A percentile compares a stretch with the other conserved stretches of the same genome.
Conservation (phyloP, 2,113 vertebrate genomes). For the Passer montanus region DNA sequence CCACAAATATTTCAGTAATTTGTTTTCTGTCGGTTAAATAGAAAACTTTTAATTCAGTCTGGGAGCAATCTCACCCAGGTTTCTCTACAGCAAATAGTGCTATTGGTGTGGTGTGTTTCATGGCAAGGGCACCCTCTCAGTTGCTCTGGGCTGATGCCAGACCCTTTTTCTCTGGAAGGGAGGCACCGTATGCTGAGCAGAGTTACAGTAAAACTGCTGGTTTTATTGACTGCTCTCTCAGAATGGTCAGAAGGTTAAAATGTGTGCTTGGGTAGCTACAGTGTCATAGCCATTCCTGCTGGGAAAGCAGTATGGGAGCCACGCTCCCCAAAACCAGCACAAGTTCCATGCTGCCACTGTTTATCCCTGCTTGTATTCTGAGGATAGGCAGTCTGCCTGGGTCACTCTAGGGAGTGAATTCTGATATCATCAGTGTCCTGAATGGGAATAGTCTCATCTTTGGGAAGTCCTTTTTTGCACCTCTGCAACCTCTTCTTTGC, state of each 20-base stretch:
- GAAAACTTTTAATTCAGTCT: background rate
- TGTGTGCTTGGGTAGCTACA: background rate
- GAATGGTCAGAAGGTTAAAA: background rate
- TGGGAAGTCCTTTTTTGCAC: background rate
- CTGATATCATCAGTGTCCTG: background rate
- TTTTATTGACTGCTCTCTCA: background rate
- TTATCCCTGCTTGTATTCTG: background rate
- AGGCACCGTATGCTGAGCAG: background rate
- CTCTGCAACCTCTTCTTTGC: background rate
- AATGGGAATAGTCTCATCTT: background rate
- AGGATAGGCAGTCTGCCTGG: background rate
- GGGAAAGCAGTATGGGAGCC: background rate
- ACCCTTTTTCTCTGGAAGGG: background rate
- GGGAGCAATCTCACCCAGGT: background rate
- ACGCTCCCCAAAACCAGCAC: background rate
- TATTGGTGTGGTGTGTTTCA: background rate
- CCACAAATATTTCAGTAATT: slow-evolving; percentile 40
- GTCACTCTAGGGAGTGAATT: background rate
- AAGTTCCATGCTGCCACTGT: background rate
- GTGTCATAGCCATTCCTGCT: background rate
- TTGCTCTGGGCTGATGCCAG: background rate
- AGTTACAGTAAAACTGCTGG: background rate
- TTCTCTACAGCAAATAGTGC: background rate
- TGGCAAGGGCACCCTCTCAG: background rate
- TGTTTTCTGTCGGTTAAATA: slow-evolving; percentile 1